phyloP scores from a whole-genome alignment of 2,888 invertebrate genomes.

The Drosophila imparisetae region DNA sequence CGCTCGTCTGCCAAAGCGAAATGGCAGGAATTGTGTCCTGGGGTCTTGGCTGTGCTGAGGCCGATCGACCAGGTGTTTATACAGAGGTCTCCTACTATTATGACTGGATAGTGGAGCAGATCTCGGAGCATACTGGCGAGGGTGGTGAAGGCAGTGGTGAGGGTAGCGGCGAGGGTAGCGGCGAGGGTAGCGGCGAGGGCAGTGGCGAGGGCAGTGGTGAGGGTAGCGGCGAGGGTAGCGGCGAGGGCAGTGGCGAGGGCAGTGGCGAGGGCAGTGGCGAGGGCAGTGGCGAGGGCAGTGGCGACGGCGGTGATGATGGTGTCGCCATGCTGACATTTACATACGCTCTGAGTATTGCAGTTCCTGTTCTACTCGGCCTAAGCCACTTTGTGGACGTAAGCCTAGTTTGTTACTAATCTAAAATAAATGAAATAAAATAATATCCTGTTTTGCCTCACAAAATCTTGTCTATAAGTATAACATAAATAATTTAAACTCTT shows the following conservation, averaged over 20 bases:
- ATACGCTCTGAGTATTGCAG: conserved; percentile 25
- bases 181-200: not conserved
- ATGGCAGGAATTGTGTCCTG: conserved; percentile 93
- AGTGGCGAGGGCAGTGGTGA: conserved; percentile 12
- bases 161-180: not conserved
- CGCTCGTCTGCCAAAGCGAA: conserved; percentile 88
- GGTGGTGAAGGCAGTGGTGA: conserved; percentile 24
- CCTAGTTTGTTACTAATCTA: not conserved
- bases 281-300: conserved; percentile 19
- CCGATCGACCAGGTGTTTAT: conserved; percentile 91
- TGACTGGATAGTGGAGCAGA: conserved; percentile 65
- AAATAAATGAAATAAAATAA: not conserved
- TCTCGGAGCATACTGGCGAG: conserved; percentile 24
- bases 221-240: conserved; percentile 8
- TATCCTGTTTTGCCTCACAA: not conserved
- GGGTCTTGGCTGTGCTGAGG: conserved; percentile 91
- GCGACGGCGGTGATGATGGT: conserved; percentile 39
- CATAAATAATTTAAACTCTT: not conserved
- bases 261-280: conserved; percentile 24
- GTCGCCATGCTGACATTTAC: conserved; percentile 42
- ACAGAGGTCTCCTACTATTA: conserved; percentile 86
- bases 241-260: conserved; percentile 21
- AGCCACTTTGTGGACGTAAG: conserved; percentile 10
- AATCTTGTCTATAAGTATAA: not conserved
- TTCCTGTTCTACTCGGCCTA: conserved; percentile 49